Conservation (phyloP, 2,797 vertebrate species). For the Sebastes glaucus region DNA sequence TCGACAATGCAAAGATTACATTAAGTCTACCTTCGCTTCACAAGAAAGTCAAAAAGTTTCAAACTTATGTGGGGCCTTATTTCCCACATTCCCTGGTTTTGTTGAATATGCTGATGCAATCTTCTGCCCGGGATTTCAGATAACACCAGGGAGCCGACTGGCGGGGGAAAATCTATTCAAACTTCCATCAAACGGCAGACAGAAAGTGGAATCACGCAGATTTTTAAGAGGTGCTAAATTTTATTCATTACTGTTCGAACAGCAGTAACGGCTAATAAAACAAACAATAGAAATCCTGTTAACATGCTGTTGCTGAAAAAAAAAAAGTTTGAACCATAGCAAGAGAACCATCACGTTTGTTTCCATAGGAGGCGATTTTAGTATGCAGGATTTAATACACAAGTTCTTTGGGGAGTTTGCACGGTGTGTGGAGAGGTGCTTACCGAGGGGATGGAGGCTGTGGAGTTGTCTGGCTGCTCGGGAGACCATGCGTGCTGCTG, state of each 20-base stretch:
- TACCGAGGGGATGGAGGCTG: conserved; percentile 48
- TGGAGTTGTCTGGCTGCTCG: conserved; percentile 49
- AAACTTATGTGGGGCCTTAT: conserved; percentile 8
- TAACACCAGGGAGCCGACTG: conserved; percentile 29
- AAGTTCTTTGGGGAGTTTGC: conserved; percentile 38
- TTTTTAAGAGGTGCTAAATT: conserved; percentile 15
- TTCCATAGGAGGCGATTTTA: conserved; percentile 32
- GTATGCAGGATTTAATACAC: conserved; percentile 31
- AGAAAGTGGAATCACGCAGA: conserved; percentile 21
- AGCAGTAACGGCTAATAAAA: conserved; percentile 1
- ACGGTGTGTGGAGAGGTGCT: conserved; percentile 44
- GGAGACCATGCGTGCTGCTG: conserved; percentile 68
- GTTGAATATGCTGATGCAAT: conserved; percentile 71
- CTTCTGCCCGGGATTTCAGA: conserved; percentile 53
- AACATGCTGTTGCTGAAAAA: background rate
- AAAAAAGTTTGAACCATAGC: background rate
- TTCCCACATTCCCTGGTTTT: conserved; percentile 45
- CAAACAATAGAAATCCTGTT: background rate
- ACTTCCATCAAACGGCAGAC: conserved; percentile 37
- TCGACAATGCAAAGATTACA: conserved; percentile 19
- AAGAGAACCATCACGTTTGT: conserved; percentile 1
- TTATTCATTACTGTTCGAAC: conserved; percentile 10
- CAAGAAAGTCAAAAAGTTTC: conserved; percentile 24
- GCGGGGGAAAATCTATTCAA: conserved; percentile 37
- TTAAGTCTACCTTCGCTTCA: conserved; percentile 17